Evolutionary conservation across 2,797 vertebrate genomes (phyloP).

Genomic region (Saguinus oedipus): DNA sequence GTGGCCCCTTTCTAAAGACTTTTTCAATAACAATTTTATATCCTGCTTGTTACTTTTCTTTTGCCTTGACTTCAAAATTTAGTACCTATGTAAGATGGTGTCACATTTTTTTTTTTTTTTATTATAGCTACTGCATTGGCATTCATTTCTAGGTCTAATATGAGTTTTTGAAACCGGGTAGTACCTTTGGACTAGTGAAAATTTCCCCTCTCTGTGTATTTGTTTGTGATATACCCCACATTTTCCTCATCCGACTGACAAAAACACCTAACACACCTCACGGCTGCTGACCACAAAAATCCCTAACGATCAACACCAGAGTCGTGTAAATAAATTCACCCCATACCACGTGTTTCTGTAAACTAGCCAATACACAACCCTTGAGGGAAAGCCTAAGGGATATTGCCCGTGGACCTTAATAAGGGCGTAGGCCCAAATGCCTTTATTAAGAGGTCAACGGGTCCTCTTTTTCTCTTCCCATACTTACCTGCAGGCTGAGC

Average conservation of each 20-base stretch:
- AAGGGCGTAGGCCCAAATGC: not conserved
- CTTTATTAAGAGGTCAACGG: not conserved
- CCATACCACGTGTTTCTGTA: not conserved
- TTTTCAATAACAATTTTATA: slow-evolving; percentile 10
- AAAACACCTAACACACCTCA: not conserved
- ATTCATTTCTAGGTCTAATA: not conserved
- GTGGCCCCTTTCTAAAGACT: not conserved
- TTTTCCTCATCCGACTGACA: not conserved
- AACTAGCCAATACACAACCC: not conserved
- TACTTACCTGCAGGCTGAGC: not conserved
- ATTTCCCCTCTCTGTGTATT: not conserved
- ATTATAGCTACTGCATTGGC: not conserved
- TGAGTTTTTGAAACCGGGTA: not conserved
- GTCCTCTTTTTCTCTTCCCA: not conserved
- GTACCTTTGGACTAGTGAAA: not conserved
- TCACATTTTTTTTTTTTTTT: not conserved
- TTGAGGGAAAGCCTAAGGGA: fast-evolving
- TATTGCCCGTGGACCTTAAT: not conserved
- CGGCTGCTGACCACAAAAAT: not conserved
- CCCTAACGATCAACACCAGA: not conserved
- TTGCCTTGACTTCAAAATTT: slow-evolving; percentile 20
- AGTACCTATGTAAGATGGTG: not conserved
- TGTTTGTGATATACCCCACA: not conserved
- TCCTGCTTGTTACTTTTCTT: not conserved
- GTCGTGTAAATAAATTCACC: not conserved